Percentiles rank a stretch among this genome's conserved stretches.
phyloP scores from a whole-genome alignment of 1,140 invertebrate genomes.

The Polypedilum vanderplanki region DNA sequence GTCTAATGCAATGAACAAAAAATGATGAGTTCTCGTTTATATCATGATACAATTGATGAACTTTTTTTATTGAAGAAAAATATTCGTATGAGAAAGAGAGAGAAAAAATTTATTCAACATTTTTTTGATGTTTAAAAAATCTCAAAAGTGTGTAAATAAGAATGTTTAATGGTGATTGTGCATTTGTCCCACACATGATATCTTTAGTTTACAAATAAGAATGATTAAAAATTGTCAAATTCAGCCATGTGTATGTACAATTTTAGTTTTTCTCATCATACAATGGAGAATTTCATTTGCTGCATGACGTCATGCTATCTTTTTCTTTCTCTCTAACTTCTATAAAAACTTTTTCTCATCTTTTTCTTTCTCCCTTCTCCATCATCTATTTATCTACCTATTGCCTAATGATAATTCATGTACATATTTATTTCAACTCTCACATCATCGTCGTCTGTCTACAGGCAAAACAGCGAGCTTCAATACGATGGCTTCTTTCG shows the following conservation, averaged over 20 bases:
- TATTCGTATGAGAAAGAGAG: neutral
- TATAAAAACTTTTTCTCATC: neutral
- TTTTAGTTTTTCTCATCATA: neutral
- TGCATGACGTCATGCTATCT: slow-evolving; percentile 27
- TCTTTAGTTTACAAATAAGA: neutral
- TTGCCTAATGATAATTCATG: neutral
- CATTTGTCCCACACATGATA: slow-evolving; percentile 19
- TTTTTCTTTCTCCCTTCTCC: neutral
- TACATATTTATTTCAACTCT: slow-evolving; percentile 34
- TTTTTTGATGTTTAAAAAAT: neutral
- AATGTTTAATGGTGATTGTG: neutral
- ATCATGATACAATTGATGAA: slow-evolving; percentile 9
- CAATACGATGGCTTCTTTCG: slow-evolving; percentile 93
- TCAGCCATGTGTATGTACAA: slow-evolving; percentile 26
- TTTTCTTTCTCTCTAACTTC: slow-evolving; percentile 4
- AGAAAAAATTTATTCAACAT: neutral
- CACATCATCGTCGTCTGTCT: slow-evolving; percentile 46
- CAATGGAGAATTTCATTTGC: slow-evolving; percentile 18
- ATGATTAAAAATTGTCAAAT: slow-evolving; percentile 27
- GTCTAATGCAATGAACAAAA: neutral
- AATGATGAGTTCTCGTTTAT: neutral
- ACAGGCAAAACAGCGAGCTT: slow-evolving; percentile 96
- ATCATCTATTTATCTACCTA: neutral
- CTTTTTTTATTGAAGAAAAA: neutral
- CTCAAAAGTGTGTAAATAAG: slow-evolving; percentile 14